Percentiles rank a stretch among this genome's conserved stretches.
These are phyloP conservation scores for Pachycephus smyrnensis DNA, from an alignment of 2,888 invertebrate species.

Conservation along the genomic window DNA sequence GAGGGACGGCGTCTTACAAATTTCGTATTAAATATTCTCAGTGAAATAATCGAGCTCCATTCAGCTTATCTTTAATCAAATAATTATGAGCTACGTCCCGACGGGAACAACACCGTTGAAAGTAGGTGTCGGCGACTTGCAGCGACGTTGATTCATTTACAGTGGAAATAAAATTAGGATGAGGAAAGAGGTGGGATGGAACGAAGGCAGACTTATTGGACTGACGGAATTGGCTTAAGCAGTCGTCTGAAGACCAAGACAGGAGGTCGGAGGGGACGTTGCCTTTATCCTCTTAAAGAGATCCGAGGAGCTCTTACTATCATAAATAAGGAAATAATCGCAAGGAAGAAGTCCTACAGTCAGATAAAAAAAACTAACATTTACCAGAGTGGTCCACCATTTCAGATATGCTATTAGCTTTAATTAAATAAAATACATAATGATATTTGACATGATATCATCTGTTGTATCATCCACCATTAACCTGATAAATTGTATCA, in stretches of 20 bases:
- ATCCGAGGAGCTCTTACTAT: neutral
- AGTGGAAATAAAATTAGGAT: slow-evolving; percentile 1
- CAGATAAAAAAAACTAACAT: neutral
- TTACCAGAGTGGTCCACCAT: neutral
- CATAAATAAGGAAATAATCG: slow-evolving; percentile 2
- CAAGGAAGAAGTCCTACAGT: neutral
- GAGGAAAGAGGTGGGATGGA: slow-evolving; percentile 13
- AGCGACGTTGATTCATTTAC: neutral
- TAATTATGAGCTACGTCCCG: neutral
- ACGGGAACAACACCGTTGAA: neutral
- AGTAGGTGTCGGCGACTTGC: neutral
- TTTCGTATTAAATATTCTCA: neutral
- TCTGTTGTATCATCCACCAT: too few relatives aligned
- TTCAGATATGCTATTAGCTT: neutral
- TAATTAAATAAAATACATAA: neutral
- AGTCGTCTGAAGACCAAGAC: slow-evolving; percentile 36
- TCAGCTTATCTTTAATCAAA: neutral
- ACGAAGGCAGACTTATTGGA: slow-evolving; percentile 32
- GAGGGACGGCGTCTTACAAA: neutral
- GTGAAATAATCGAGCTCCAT: neutral
- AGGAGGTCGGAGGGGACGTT: slow-evolving; percentile 29
- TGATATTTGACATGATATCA: too few relatives aligned
- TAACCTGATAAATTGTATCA: neutral
- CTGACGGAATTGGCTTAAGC: slow-evolving; percentile 50
- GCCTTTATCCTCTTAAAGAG: slow-evolving; percentile 47